Evolutionary conservation across 1,140 invertebrate species (phyloP).

Genomic region (Heterodera schachtii): DNA sequence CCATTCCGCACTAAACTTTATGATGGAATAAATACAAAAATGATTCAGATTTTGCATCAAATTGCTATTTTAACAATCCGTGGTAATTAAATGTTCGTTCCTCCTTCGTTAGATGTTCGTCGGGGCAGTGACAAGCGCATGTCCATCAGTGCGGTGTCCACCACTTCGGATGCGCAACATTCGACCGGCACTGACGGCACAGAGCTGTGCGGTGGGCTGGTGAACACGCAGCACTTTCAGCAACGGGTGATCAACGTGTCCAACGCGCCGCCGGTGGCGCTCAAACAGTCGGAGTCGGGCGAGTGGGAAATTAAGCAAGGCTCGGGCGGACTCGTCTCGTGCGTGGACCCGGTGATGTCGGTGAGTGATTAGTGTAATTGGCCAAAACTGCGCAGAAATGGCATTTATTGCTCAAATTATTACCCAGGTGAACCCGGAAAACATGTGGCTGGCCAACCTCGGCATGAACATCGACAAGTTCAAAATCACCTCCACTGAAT

Average conservation of each 20-base stretch:
- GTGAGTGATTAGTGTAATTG: slow-evolving; percentile 21
- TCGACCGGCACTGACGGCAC: slow-evolving; percentile 11
- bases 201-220: slow-evolving; percentile 19
- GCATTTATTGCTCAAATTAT: too few species aligned
- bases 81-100: not conserved
- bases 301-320: slow-evolving; percentile 66
- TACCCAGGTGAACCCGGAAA: slow-evolving; percentile 55
- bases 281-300: slow-evolving; percentile 59
- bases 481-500: slow-evolving; percentile 45
- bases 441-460: slow-evolving; percentile 65
- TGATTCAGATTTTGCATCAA: too few species aligned
- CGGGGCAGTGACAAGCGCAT: slow-evolving; percentile 27
- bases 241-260: slow-evolving; percentile 65
- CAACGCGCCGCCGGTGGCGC: slow-evolving; percentile 63
- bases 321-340: slow-evolving; percentile 62
- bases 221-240: slow-evolving; percentile 25
- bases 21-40: too few species aligned
- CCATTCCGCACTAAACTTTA: too few species aligned
- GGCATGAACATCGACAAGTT: slow-evolving; percentile 62
- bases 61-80: too few species aligned
- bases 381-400: not conserved
- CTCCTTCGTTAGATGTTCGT: slow-evolving; percentile 28
- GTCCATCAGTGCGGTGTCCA: slow-evolving; percentile 22
- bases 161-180: slow-evolving; percentile 9
- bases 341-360: slow-evolving; percentile 65